Conservation (phyloP, 2,113 vertebrate genomes). For the Sylvilagus bachmani region DNA sequence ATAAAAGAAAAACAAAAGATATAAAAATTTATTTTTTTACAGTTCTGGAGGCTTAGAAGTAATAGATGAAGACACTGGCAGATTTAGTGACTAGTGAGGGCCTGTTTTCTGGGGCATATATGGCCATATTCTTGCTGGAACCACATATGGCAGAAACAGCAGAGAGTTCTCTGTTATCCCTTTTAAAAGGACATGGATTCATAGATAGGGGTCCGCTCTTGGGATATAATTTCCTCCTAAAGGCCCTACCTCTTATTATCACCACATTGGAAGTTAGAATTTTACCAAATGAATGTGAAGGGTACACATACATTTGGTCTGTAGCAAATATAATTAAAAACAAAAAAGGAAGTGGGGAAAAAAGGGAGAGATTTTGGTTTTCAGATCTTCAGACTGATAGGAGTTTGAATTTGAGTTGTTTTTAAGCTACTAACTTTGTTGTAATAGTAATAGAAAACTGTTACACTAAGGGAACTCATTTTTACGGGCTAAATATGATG, state of each 20-base stretch:
- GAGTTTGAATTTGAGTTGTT: not conserved
- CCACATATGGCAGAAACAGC: no score
- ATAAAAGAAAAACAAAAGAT: not conserved
- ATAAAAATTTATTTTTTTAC: no score
- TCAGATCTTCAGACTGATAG: not conserved
- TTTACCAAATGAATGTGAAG: no score
- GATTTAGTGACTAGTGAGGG: no score
- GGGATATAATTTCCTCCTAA: not conserved
- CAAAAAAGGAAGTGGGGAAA: not conserved
- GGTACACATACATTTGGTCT: not conserved
- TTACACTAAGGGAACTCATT: not conserved
- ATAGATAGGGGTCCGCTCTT: not conserved
- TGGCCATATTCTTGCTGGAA: not conserved
- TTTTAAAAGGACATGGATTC: not conserved
- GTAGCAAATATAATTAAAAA: not conserved
- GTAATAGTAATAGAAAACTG: not conserved
- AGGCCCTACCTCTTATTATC: not conserved
- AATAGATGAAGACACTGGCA: no score
- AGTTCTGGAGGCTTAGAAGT: no score
- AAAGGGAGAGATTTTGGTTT: not conserved
- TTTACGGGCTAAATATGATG: not conserved
- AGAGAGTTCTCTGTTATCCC: not conserved
- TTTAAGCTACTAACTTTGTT: not conserved
- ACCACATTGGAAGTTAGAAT: not conserved
- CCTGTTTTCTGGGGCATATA: not conserved